Evolutionary conservation across 2,797 vertebrate genomes (phyloP).

Genomic region (Eutrigla gurnardus): DNA sequence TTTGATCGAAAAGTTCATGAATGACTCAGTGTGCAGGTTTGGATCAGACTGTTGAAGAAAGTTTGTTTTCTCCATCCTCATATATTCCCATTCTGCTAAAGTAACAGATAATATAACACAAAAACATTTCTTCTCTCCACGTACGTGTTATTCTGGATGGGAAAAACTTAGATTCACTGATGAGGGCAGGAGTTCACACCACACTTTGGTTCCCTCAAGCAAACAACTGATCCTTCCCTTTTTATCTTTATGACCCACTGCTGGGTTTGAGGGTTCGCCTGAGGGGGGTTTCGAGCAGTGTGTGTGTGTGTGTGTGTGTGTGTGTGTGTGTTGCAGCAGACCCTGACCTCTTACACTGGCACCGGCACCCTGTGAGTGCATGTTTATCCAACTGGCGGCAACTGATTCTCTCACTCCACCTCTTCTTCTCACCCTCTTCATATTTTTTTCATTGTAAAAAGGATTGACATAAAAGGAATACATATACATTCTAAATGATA

Average conservation of each 20-base stretch:
- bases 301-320: constrained; percentile 1
- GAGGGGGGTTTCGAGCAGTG: neutral
- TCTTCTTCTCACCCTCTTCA: constrained; percentile 35
- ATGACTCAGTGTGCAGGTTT: neutral
- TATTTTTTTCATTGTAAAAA: neutral
- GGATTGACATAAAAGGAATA: neutral
- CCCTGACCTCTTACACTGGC: constrained; percentile 52
- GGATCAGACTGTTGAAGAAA: neutral
- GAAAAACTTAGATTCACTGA: constrained; percentile 16
- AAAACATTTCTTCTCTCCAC: neutral
- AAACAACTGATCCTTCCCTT: constrained; percentile 1
- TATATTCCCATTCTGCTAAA: neutral
- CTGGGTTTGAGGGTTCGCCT: constrained; percentile 21
- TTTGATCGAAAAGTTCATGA: constrained; percentile 6
- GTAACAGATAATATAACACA: constrained; percentile 8
- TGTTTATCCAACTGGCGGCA: constrained; percentile 57
- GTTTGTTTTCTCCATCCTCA: neutral
- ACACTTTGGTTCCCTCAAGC: constrained; percentile 21
- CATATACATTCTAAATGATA: no score
- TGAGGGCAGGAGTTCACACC: constrained; percentile 13
- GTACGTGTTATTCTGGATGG: constrained; percentile 3
- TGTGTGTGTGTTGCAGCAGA: constrained; percentile 28
- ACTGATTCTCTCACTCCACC: constrained; percentile 47
- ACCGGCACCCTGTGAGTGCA: constrained; percentile 49
- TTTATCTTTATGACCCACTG: constrained; percentile 25